A percentile compares a stretch with the other conserved stretches of the same genome.
phyloP scores from a whole-genome alignment of 2,113 vertebrate genomes.

The Procavia capensis region DNA sequence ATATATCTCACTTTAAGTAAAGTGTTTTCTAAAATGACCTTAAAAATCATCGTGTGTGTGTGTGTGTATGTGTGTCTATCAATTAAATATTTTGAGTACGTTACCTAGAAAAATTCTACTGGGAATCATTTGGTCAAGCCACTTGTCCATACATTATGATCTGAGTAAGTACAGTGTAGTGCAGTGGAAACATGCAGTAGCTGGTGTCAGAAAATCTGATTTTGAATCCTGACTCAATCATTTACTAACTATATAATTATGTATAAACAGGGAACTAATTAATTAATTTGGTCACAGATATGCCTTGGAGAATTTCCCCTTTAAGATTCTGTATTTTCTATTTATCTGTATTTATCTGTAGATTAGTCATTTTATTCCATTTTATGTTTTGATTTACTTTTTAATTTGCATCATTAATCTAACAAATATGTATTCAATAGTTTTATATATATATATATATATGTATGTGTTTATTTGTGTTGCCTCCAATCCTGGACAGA shows the following conservation, averaged over 20 bases:
- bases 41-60: too few relatives aligned
- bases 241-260: neutral
- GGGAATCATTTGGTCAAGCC: neutral
- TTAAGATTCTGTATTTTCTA: neutral
- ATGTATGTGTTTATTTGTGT: neutral
- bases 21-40: neutral
- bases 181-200: neutral
- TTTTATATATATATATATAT: too few relatives aligned
- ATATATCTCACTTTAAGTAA: neutral
- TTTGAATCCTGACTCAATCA: neutral
- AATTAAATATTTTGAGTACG: neutral
- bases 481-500: neutral
- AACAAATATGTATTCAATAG: neutral
- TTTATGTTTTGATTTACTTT: neutral
- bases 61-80: too few relatives aligned
- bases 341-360: constrained; percentile 1
- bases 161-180: neutral
- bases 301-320: neutral
- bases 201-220: neutral
- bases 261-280: neutral
- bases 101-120: neutral
- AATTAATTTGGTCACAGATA: constrained; percentile 23
- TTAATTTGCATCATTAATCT: neutral
- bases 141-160: neutral
- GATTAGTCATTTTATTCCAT: neutral